Evolutionary conservation across 1,140 invertebrate genomes (phyloP).

Genomic region (Lepidotrigona ventralis): DNA sequence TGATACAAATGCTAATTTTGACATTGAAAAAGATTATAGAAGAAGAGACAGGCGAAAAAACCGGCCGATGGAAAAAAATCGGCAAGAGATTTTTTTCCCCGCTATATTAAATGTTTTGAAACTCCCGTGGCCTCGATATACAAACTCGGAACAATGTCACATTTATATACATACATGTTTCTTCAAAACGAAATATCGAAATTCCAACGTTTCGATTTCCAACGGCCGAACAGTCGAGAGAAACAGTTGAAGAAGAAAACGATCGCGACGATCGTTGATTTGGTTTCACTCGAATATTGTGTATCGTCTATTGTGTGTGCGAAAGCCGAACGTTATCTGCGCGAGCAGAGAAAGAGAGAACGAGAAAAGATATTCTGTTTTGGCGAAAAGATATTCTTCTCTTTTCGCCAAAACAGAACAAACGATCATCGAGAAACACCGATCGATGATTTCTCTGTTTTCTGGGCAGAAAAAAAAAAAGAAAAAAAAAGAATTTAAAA

Average conservation of each 20-base stretch:
- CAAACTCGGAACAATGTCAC: no score
- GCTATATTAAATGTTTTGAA: no score
- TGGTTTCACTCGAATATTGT: no score
- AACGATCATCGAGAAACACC: neutral
- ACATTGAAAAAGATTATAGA: no score
- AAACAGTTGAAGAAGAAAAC: neutral
- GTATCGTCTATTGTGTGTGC: no score
- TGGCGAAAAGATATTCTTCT: constrained; percentile 10
- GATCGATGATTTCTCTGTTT: neutral
- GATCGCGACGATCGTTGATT: neutral
- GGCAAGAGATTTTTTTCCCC: no score
- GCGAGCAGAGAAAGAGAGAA: neutral
- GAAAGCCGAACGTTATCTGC: no score
- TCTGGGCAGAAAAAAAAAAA: no score
- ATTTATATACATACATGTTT: neutral
- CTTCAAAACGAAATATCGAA: neutral
- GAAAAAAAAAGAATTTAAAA: constrained; percentile 28
- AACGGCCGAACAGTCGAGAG: neutral
- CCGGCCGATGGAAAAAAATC: no score
- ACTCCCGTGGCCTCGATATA: no score
- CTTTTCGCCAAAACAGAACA: neutral
- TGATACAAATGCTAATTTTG: no score
- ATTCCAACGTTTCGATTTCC: neutral
- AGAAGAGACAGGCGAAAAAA: no score
- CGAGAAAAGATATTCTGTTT: constrained; percentile 9